Evolutionary conservation across 2,888 invertebrate genomes (phyloP), one percentile per base, ranked within the genome.

Genomic region (Ormia ochracea): DNA sequence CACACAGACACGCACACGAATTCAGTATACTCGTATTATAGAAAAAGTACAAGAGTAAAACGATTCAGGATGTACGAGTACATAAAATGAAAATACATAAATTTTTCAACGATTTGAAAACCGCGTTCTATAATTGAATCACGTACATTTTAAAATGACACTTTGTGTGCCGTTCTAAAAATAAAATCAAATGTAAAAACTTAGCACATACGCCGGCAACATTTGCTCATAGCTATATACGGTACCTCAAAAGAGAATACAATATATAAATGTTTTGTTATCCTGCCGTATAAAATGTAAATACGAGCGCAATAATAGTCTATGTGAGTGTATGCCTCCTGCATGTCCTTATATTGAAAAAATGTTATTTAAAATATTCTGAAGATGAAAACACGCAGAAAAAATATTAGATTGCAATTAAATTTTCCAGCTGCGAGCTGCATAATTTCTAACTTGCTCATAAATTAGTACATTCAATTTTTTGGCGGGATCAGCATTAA

Each of bases 71-170:
- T 68, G 72, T 76, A 76, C 66, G 56, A 66, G 54, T 68, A 76
- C 75, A 80, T 80, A 76, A 75, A 80, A 72, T 66, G 70, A 82
- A 86, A 85, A 88, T 85, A 87, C 85, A 87, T 88, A 88, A 87
- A 87, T 88, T 87, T 88, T 87, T 84, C 86, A 88, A 87, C 87
- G 86, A 87, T 87, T 87, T 87, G 84, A 87, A 87, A 87, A 86
- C 87, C 88, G 85, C 87, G 88, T 85, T 88, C 88, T 89, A 88
- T 88, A 88, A 88, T 89, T 88, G 88, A 88, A 89, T 88, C 88
- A 88, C 88, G 88, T 89, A 88, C 87, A 76, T 75, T 80, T 76
- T 61, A 70, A 72, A 80, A 80, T 76, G 86, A 87, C 85, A 85
- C 85, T 88, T 86, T 87, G 80, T 83, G 81, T 77, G 73, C 73